These are phyloP conservation scores for Mesorhabditis sp. DNA, from an alignment of 2,888 invertebrate genomes.

Conservation along the genomic window DNA sequence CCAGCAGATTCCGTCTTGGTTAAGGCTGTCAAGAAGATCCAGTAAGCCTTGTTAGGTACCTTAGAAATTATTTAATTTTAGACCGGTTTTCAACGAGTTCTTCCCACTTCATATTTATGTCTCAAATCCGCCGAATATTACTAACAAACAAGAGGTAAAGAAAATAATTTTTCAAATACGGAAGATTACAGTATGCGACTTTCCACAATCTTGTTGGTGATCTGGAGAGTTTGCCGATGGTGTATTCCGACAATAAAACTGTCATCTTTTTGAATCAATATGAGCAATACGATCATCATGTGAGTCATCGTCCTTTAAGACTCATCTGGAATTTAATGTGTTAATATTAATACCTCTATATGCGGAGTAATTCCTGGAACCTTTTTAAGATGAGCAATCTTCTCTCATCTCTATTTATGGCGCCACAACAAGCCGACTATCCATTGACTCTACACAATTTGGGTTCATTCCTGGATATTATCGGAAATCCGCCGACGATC, in stretches of 20 bases:
- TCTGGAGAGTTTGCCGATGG: constrained; percentile 43
- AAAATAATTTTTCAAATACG: not conserved
- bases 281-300: constrained; percentile 40
- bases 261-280: constrained; percentile 48
- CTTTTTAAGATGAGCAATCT: constrained; percentile 9
- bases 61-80: constrained; percentile 12
- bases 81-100: constrained; percentile 52
- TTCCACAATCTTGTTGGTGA: constrained; percentile 38
- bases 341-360: too few species aligned
- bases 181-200: constrained; percentile 12
- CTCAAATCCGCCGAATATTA: constrained; percentile 48
- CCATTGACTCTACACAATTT: constrained; percentile 39
- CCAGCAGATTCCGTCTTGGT: constrained; percentile 52
- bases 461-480: constrained; percentile 37
- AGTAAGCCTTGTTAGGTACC: constrained; percentile 15
- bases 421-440: constrained; percentile 21
- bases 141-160: constrained; percentile 31
- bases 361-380: too few species aligned
- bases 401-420: constrained; percentile 9
- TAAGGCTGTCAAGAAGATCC: constrained; percentile 39
- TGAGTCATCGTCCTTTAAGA: constrained; percentile 8
- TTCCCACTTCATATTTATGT: constrained; percentile 53
- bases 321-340: not conserved
- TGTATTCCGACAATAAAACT: constrained; percentile 43
- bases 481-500: constrained; percentile 48